Conservation (phyloP, 2,113 vertebrate species). For the Gymnobelideus leadbeateri region DNA sequence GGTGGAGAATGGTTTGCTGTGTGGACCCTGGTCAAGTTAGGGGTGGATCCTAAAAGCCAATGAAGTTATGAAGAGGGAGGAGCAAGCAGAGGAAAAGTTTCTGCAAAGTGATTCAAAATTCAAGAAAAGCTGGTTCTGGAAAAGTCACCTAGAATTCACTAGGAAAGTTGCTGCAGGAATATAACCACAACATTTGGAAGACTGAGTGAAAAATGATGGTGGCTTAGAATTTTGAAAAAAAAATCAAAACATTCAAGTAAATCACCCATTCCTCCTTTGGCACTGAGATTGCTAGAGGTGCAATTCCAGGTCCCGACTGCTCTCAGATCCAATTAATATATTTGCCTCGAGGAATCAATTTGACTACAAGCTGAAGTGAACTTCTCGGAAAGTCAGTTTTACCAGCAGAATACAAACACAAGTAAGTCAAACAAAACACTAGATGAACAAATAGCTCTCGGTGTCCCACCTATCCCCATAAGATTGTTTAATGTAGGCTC, state of each 20-base stretch:
- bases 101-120: constrained; percentile 46
- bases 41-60: constrained; percentile 74
- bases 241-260: background rate
- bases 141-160: constrained; percentile 53
- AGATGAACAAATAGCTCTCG: background rate
- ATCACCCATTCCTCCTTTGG: background rate
- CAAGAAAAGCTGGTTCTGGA: constrained; percentile 63
- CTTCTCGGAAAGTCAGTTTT: background rate
- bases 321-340: background rate
- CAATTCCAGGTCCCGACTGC: background rate
- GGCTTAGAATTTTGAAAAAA: constrained; percentile 12
- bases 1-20: constrained; percentile 74
- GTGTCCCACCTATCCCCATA: background rate
- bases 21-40: constrained; percentile 64
- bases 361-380: background rate
- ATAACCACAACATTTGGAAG: constrained; percentile 60
- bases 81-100: constrained; percentile 53
- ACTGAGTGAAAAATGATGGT: background rate
- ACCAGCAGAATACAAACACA: background rate
- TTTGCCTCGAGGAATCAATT: background rate
- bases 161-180: constrained; percentile 36
- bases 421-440: background rate
- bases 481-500: background rate
- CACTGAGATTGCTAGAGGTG: background rate
- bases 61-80: constrained; percentile 71